Base-by-base conservation (phyloP, 1,140 invertebrate species). In the Varroa destructor region DNA sequence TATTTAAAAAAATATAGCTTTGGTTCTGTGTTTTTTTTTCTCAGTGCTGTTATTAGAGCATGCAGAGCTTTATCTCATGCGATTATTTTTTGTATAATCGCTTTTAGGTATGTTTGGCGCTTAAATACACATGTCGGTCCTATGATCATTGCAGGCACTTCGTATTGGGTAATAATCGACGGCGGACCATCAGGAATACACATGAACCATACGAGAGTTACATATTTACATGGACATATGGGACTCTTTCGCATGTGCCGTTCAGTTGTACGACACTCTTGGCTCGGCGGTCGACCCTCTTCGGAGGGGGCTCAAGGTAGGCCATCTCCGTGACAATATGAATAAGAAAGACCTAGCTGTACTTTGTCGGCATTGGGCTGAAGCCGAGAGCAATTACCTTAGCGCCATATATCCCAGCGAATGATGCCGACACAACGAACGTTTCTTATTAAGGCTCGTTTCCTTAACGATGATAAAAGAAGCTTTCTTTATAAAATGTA, bases 211-310 rank as follows among this genome's bases (percentile, higher is more conserved):
- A 67, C 61, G 37, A 67, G 46, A 46, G 61, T 67, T 40, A 67
- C 61, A 67, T 67, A 67, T 67, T 40, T 67, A 5, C 61, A 67
- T 67, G 61, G 61, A 43, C 61, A 67, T 67, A 67, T 67, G 61
- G 61, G 61, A 40, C 46, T 67, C 10, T 67, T 67, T 46, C 61
- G 61, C 12, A 67, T 67, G 61, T 67, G 61, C 46, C 61, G 61
- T 14, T 67, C 61, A 37, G 61, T 67, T n/a, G 14, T 67, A 40
- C 61, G 61, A 2, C 61, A 67, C 37, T 40, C 61, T 2, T 25
- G 61, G 61, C 14, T 12, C 8, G 61, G 40, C 40, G 61, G 61
- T 5, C 40, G 46, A 67, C 61, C 37, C 46, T 12, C 61, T 3
- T 14, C 40, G 12, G 61, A 67, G 8, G 61, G 61, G 40, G 37